These are phyloP conservation scores for Percopsis omiscomaycus DNA, from an alignment of 2,797 vertebrate genomes.

Conservation along the genomic window DNA sequence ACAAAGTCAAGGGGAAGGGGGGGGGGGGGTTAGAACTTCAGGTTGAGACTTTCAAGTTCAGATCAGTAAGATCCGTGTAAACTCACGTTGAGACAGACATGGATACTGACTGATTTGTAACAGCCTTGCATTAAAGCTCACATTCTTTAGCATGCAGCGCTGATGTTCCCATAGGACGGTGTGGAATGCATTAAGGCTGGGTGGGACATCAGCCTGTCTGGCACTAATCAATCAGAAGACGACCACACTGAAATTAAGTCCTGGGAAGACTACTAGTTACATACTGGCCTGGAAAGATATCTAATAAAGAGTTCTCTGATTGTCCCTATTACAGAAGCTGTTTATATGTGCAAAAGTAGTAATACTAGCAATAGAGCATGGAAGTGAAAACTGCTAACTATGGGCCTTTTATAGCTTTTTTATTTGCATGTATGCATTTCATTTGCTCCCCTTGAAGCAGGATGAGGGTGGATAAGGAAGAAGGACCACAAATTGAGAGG, in stretches of 20 bases:
- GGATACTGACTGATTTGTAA: slow-evolving; percentile 66
- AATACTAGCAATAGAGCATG: slow-evolving; percentile 65
- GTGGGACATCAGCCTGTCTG: slow-evolving; percentile 46
- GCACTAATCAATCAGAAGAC: slow-evolving; percentile 60
- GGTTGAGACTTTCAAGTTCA: slow-evolving; percentile 49
- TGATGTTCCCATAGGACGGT: slow-evolving; percentile 57
- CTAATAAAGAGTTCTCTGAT: slow-evolving; percentile 72
- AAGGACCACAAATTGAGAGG: slow-evolving; percentile 40
- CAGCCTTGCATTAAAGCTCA: slow-evolving; percentile 50
- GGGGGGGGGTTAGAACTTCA: neutral
- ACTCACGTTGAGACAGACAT: slow-evolving; percentile 57
- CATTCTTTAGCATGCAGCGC: slow-evolving; percentile 53
- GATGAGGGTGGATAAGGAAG: slow-evolving; percentile 37
- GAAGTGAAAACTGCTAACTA: slow-evolving; percentile 76
- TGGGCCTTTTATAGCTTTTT: slow-evolving; percentile 60
- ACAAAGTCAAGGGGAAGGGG: neutral
- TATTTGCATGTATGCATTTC: slow-evolving; percentile 58
- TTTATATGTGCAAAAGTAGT: slow-evolving; percentile 77
- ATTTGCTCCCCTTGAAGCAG: slow-evolving; percentile 51
- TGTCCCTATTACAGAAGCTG: slow-evolving; percentile 78
- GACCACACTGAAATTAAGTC: slow-evolving; percentile 34
- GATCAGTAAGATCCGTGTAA: slow-evolving; percentile 62
- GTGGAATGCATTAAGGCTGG: slow-evolving; percentile 60
- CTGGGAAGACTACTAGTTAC: slow-evolving; percentile 32
- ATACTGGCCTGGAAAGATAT: slow-evolving; percentile 38